Evolutionary conservation across 2,113 vertebrate species (phyloP).

Genomic region (Micromys minutus): DNA sequence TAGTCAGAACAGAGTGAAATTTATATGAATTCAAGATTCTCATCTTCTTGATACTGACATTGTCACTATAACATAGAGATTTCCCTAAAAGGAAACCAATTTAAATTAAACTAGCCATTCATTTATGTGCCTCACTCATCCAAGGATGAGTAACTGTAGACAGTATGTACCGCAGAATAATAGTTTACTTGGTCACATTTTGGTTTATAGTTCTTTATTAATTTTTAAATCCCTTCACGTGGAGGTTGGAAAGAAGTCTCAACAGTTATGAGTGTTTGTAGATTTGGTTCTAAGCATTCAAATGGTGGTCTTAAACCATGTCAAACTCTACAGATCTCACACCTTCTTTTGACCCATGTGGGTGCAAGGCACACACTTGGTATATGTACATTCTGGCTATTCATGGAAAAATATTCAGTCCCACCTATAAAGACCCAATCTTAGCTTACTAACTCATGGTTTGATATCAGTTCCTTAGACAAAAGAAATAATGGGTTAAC

Average conservation of each 20-base stretch:
- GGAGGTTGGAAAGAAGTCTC: neutral
- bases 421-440: no score
- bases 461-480: neutral
- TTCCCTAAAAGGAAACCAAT: constrained; percentile 15
- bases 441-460: neutral
- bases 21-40: neutral
- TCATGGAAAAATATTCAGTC: neutral
- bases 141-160: neutral
- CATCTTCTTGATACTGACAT: neutral
- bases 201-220: neutral
- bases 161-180: neutral
- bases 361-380: neutral
- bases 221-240: neutral
- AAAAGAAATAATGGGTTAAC: neutral
- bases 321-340: neutral
- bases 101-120: neutral
- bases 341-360: neutral
- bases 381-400: neutral
- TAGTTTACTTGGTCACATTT: neutral
- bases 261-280: neutral
- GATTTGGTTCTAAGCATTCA: neutral
- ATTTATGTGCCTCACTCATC: neutral
- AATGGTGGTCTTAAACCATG: neutral
- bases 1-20: neutral
- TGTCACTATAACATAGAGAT: neutral